Evolutionary conservation across 2,113 vertebrate species (phyloP).

Genomic region (Lamprotornis superbus): DNA sequence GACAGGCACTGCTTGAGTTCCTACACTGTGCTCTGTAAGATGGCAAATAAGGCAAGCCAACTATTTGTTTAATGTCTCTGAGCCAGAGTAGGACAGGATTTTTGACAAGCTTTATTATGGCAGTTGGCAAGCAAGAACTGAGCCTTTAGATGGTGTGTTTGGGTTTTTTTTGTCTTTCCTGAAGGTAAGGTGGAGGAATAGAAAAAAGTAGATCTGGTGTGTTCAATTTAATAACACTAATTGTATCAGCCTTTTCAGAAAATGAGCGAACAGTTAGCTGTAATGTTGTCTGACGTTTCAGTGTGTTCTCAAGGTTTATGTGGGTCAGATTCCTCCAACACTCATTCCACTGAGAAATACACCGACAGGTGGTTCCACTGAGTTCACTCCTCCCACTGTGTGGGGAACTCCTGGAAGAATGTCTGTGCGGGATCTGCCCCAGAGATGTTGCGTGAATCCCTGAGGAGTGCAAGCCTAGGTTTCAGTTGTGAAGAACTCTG

Average conservation of each 20-base stretch:
- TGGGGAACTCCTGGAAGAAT: not conserved
- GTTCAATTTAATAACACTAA: not conserved
- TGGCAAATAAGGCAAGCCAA: not conserved
- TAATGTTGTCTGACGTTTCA: not conserved
- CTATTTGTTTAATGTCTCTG: constrained; percentile 3
- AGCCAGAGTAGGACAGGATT: not conserved
- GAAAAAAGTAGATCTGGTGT: not conserved
- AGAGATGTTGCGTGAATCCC: not conserved
- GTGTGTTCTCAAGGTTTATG: not conserved
- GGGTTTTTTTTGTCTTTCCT: not conserved
- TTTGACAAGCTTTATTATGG: not conserved
- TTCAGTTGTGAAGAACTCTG: not conserved
- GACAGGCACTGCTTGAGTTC: not conserved
- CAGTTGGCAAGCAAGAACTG: not conserved
- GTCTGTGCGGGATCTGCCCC: not conserved
- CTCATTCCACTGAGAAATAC: not conserved
- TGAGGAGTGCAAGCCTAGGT: not conserved
- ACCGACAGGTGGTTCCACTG: not conserved
- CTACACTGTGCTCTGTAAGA: not conserved
- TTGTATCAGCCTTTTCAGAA: not conserved
- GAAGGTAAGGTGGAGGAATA: not conserved
- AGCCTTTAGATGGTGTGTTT: not conserved
- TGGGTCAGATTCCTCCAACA: not conserved
- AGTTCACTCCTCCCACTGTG: not conserved
- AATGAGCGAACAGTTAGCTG: not conserved